Conservation (phyloP, 1,140 invertebrate species). For the Lepidurus apus region DNA sequence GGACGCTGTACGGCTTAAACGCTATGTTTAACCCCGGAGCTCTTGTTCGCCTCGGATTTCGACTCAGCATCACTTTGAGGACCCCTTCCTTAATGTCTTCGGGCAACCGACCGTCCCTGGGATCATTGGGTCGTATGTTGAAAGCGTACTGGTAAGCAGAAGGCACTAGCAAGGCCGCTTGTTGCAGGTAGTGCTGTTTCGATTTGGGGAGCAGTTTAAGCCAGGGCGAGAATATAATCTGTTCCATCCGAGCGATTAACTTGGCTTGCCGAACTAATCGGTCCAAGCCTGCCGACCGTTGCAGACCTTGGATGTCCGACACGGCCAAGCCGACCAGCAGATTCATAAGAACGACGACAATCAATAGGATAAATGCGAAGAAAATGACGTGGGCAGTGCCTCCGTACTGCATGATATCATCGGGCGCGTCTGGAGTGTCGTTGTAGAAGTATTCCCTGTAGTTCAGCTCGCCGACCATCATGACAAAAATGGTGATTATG, state of each 20-base stretch:
- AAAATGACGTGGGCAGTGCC: conserved; percentile 68
- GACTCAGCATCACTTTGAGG: conserved; percentile 25
- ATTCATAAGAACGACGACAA: conserved; percentile 79
- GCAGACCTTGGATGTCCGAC: conserved; percentile 68
- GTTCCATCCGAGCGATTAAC: conserved; percentile 69
- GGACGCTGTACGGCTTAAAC: neutral
- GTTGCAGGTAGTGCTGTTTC: conserved; percentile 58
- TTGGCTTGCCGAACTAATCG: conserved; percentile 71
- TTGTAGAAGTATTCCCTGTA: conserved; percentile 76
- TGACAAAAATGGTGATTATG: conserved; percentile 71
- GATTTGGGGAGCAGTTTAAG: conserved; percentile 59
- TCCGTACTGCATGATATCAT: conserved; percentile 47
- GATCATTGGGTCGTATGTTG: conserved; percentile 69
- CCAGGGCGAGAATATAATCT: conserved; percentile 69
- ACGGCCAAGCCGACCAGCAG: conserved; percentile 77
- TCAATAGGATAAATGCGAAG: conserved; percentile 67
- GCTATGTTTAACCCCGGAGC: neutral
- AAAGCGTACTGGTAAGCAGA: conserved; percentile 63
- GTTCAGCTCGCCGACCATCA: conserved; percentile 83
- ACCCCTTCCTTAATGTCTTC: conserved; percentile 58
- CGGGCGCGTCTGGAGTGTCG: conserved; percentile 29
- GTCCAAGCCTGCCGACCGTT: conserved; percentile 71
- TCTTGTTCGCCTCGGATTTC: neutral
- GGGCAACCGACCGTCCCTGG: conserved; percentile 66
- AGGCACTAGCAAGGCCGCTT: conserved; percentile 62